Evolutionary conservation across 2,797 vertebrate genomes (phyloP).

Genomic region (Halcyon leucocephala): DNA sequence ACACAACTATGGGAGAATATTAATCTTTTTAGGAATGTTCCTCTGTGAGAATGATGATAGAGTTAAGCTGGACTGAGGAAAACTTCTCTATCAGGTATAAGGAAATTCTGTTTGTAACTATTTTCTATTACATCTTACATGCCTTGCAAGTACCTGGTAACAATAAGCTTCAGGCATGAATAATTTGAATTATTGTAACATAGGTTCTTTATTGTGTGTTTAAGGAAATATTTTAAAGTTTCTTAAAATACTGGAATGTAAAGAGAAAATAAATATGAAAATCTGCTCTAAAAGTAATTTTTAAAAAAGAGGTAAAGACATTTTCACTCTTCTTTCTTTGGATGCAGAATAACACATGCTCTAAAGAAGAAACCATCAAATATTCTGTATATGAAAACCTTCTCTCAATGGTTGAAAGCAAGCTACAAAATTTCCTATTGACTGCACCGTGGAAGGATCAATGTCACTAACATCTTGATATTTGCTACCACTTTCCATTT

Average conservation of each 20-base stretch:
- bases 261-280: neutral
- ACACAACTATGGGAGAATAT: neutral
- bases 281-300: neutral
- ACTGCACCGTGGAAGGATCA: conserved; percentile 20
- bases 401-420: neutral
- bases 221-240: neutral
- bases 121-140: neutral
- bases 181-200: neutral
- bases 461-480: neutral
- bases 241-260: neutral
- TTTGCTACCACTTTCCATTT: conserved; percentile 60
- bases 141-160: neutral
- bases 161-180: neutral
- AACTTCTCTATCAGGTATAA: neutral
- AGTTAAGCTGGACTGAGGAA: neutral
- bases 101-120: neutral
- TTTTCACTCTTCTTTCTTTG: neutral
- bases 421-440: neutral
- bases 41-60: neutral
- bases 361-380: neutral
- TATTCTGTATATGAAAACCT: neutral
- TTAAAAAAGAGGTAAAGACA: neutral
- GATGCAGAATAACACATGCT: neutral
- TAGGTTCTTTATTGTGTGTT: neutral
- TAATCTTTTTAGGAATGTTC: neutral